A percentile compares a stretch with the other conserved stretches of the same genome.
Conservation (phyloP, 2,113 vertebrate genomes). For the Tautogolabrus adspersus region DNA sequence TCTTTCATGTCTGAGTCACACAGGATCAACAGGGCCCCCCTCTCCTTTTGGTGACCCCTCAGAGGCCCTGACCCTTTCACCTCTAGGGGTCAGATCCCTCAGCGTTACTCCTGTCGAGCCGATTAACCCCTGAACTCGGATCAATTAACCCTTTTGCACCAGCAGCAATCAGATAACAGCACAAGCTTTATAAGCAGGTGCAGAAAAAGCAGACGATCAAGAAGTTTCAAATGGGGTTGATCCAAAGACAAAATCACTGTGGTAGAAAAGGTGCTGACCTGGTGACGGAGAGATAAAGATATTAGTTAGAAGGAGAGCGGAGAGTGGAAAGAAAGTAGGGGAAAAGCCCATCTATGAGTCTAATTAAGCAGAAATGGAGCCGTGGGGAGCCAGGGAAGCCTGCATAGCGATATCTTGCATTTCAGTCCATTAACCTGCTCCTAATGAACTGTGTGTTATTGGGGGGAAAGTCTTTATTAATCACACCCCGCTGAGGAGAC, state of each 20-base stretch:
- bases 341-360: conserved; percentile 53
- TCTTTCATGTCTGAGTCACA: conserved; percentile 46
- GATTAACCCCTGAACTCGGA: conserved; percentile 68
- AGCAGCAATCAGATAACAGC: conserved; percentile 15
- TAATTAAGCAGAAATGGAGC: conserved; percentile 69
- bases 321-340: background rate
- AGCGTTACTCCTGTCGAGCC: conserved; percentile 24
- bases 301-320: background rate
- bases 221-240: conserved; percentile 27
- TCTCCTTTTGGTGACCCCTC: conserved; percentile 20
- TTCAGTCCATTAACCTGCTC: conserved; percentile 70
- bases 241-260: conserved; percentile 2
- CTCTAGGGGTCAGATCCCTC: conserved; percentile 18
- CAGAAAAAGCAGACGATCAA: conserved; percentile 11
- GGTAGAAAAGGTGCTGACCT: conserved; percentile 29
- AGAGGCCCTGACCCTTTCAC: conserved; percentile 25
- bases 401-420: conserved; percentile 38
- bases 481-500: conserved; percentile 50
- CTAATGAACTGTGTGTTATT: conserved; percentile 69
- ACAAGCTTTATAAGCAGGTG: conserved; percentile 41
- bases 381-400: conserved; percentile 48
- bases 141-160: conserved; percentile 63
- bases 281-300: background rate
- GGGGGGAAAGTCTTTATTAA: conserved; percentile 60
- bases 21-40: conserved; percentile 16